Base-by-base conservation (phyloP, 1,140 invertebrate genomes). In the Aphaenogaster floridana region DNA sequence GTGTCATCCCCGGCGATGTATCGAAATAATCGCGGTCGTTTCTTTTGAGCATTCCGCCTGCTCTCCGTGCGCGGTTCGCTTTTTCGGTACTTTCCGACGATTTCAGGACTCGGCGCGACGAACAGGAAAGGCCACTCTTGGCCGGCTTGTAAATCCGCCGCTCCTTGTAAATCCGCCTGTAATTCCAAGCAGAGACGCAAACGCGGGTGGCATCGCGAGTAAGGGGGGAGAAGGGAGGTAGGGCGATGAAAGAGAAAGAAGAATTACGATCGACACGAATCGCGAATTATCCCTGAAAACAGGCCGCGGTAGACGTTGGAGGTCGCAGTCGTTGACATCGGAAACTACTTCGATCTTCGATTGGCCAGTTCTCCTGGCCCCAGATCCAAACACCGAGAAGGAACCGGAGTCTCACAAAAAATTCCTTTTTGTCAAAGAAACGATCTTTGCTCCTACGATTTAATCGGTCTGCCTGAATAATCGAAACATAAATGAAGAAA, bases 51-150 rank as follows among this genome's bases (percentile, higher is more conserved):
- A 78, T 84, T 81, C 89, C 89, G 57, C 21, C 34, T 68, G 59
- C 39, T 77, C 61, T 71, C 61, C 57, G 36, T 39, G 59, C 78
- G 89, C 76, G 90, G 84, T 80, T 74, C 84, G 88, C 88, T 91
- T 91, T 91, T 91, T 91, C 90, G 89, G 76, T 87, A 87, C 90
- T 91, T 91, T 87, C 80, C 79, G 64, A 87, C 84, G 88, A 90
- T 90, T 89, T 87, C 86, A 86, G 84, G 69, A 87, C 59, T 80
- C 68, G 74, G 52, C 83, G 90, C 68, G 86, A 76, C 84, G 90
- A 93, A 95, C 94, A 95, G 93, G 92, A 92, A 95, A 95, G 94
- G 92, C 92, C 94, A 95, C 94, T 95, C 94, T 93, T 95, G 89
- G 92, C 86, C 90, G 92, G 92, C 93, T 94, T 94, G 94, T 94